phyloP scores from a whole-genome alignment of 2,797 vertebrate species.

The Poeciliopsis infans region DNA sequence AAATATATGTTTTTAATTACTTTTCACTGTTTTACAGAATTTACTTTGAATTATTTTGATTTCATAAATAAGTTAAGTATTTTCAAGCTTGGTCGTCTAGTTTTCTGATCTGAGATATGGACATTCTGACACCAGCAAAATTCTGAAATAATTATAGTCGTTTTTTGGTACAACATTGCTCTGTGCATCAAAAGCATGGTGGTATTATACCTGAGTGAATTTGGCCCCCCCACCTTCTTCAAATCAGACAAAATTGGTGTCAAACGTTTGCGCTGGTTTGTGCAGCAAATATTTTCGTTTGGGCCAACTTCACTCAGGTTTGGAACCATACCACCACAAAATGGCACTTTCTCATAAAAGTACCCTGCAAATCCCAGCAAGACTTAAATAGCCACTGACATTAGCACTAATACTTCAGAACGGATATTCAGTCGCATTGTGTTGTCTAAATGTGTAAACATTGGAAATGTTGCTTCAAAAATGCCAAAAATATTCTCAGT shows the following conservation, averaged over 20 bases:
- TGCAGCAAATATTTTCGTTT: no score
- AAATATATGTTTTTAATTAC: not conserved
- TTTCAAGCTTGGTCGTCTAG: not conserved
- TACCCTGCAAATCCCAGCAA: not conserved
- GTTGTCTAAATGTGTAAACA: constrained; percentile 1
- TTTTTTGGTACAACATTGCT: not conserved
- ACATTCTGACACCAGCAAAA: not conserved
- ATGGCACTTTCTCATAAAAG: not conserved
- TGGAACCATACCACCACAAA: no score
- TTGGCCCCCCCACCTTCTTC: no score
- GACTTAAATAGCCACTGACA: not conserved
- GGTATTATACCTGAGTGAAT: not conserved
- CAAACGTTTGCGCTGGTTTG: no score
- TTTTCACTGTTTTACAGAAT: not conserved
- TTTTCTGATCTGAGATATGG: not conserved
- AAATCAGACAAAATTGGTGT: no score
- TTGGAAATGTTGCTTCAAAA: not conserved
- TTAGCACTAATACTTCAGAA: not conserved
- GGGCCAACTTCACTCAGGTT: no score
- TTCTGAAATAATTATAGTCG: not conserved
- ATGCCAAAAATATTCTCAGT: not conserved
- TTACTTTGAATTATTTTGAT: not conserved
- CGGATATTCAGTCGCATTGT: not conserved
- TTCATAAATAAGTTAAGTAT: not conserved
- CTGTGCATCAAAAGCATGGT: not conserved